A percentile compares a stretch with the other conserved stretches of the same genome.
Conservation (phyloP, 2,113 vertebrate species). For the Spea multiplicata region DNA sequence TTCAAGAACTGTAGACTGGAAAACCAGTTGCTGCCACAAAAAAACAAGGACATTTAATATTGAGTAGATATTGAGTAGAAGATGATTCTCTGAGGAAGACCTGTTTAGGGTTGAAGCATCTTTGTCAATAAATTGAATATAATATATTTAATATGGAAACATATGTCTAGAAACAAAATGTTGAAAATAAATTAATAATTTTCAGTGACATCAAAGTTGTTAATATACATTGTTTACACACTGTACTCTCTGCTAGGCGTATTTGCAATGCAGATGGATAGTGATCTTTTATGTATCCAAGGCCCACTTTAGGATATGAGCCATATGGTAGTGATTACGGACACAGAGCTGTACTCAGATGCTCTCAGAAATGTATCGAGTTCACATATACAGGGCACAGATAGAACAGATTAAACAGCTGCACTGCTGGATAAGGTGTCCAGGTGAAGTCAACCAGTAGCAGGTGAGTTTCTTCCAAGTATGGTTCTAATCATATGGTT, state of each 20-base stretch:
- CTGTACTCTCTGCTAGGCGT: not conserved
- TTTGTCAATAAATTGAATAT: too few relatives aligned
- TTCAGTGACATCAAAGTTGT: not conserved
- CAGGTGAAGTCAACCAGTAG: conserved; percentile 21
- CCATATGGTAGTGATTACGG: conserved; percentile 5
- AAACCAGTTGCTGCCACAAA: not conserved
- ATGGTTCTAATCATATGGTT: conserved; percentile 8
- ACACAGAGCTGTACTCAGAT: not conserved
- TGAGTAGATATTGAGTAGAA: not conserved
- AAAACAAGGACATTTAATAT: not conserved
- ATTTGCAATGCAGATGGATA: not conserved
- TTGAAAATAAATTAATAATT: not conserved
- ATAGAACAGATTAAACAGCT: conserved; percentile 25
- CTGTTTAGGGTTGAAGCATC: not conserved
- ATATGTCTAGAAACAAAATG: too few relatives aligned
- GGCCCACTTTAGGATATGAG: not conserved
- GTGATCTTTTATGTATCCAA: conserved; percentile 1
- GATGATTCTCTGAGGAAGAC: not conserved
- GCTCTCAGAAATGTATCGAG: conserved; percentile 9
- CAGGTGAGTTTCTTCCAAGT: not conserved
- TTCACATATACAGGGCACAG: conserved; percentile 3
- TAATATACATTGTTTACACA: not conserved
- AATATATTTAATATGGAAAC: too few relatives aligned
- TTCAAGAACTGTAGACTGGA: not conserved
- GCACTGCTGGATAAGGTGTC: conserved; percentile 9